A percentile compares a stretch with the other conserved stretches of the same genome.
phyloP scores from a whole-genome alignment of 2,888 invertebrate species.

The Amiota communis region DNA sequence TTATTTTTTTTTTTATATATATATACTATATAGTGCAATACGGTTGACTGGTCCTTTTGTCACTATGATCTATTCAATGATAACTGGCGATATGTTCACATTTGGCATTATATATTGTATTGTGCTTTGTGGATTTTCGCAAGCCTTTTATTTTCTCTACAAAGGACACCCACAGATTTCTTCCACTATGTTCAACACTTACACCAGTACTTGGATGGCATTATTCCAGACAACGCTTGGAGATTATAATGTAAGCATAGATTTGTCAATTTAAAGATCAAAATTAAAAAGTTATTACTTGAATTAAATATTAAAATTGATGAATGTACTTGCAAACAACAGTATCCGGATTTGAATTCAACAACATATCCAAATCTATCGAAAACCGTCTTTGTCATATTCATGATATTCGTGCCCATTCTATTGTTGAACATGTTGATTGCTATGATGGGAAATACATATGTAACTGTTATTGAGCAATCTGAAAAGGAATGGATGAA shows the following conservation, averaged over 20 bases:
- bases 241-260: constrained; percentile 90
- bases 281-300: not conserved
- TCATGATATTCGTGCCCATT: constrained; percentile 98
- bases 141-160: constrained; percentile 95
- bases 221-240: constrained; percentile 98
- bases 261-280: not conserved
- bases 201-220: constrained; percentile 96
- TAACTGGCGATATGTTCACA: constrained; percentile 98
- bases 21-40: constrained; percentile 80
- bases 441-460: constrained; percentile 99
- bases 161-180: constrained; percentile 90
- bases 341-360: constrained; percentile 94
- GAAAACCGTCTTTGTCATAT: constrained; percentile 96
- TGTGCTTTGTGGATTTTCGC: constrained; percentile 95
- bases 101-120: constrained; percentile 98
- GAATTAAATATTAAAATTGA: constrained; percentile 8
- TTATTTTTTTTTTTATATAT: not conserved
- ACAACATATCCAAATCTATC: constrained; percentile 94
- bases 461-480: constrained; percentile 97
- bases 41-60: constrained; percentile 98
- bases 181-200: constrained; percentile 86
- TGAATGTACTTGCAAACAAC: constrained; percentile 10
- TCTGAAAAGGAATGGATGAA: constrained; percentile 99
- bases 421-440: constrained; percentile 96
- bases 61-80: constrained; percentile 99